Evolutionary conservation across 1,140 invertebrate genomes (phyloP).

Genomic region (Pantala flavescens): DNA sequence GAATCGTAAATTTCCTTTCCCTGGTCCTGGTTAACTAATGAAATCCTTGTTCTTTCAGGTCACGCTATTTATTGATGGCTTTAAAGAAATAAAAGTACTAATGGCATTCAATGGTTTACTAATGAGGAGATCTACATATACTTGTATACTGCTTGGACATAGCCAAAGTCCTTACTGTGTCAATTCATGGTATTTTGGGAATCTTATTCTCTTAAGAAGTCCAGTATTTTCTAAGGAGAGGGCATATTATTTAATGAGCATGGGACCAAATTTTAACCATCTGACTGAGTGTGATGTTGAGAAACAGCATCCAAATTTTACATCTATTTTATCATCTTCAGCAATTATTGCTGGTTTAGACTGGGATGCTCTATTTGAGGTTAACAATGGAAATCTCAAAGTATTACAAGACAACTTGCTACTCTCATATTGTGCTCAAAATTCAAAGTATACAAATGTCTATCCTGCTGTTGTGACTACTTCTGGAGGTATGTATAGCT

Average conservation of each 20-base stretch:
- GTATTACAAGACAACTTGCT: constrained; percentile 45
- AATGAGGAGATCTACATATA: constrained; percentile 37
- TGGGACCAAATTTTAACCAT: constrained; percentile 42
- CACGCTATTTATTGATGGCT: constrained; percentile 41
- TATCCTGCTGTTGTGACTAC: constrained; percentile 46
- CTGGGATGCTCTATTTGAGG: constrained; percentile 37
- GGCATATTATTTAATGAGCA: constrained; percentile 37
- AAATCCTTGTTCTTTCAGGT: constrained; percentile 32
- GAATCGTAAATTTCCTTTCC: too few species aligned
- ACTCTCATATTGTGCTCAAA: constrained; percentile 45
- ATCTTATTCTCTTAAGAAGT: constrained; percentile 40
- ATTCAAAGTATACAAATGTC: constrained; percentile 42
- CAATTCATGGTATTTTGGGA: constrained; percentile 39
- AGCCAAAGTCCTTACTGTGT: constrained; percentile 26
- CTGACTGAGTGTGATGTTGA: constrained; percentile 40
- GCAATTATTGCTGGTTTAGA: constrained; percentile 34
- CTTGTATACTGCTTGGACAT: constrained; percentile 41
- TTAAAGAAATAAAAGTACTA: constrained; percentile 36
- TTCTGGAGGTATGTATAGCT: constrained; percentile 35
- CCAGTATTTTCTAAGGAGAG: constrained; percentile 40
- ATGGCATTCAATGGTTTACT: constrained; percentile 40
- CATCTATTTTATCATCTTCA: constrained; percentile 34
- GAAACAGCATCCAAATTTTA: constrained; percentile 37
- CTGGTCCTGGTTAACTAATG: too few species aligned
- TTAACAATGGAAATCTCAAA: constrained; percentile 27